These are phyloP conservation scores for Acleris holmiana DNA, from an alignment of 2,888 invertebrate genomes.

Conservation along the genomic window DNA sequence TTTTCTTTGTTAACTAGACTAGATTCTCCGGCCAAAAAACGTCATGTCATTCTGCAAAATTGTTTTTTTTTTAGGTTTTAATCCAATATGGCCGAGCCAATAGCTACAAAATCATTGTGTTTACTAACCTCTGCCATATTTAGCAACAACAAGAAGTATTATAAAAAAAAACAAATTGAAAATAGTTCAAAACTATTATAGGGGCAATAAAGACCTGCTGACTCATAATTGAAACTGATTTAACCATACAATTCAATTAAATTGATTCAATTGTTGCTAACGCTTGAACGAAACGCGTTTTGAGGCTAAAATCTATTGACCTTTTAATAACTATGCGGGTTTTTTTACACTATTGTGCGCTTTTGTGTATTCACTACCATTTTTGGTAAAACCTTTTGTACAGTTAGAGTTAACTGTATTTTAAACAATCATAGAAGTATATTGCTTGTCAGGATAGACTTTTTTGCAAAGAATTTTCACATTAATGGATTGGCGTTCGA, in stretches of 20 bases:
- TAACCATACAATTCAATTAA: conserved; percentile 13
- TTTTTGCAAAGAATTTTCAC: too few relatives aligned
- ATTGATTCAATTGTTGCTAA: conserved; percentile 1
- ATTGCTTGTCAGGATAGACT: too few relatives aligned
- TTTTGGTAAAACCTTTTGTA: conserved; percentile 2
- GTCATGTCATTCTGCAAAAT: too few relatives aligned
- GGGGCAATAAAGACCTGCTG: conserved; percentile 6
- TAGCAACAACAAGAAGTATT: neutral
- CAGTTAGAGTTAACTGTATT: neutral
- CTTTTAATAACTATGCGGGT: conserved; percentile 22
- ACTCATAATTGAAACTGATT: conserved; percentile 16
- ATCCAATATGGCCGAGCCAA: too few relatives aligned
- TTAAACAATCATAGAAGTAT: neutral
- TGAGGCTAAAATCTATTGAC: conserved; percentile 21
- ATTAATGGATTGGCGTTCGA: too few relatives aligned
- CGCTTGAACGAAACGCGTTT: conserved; percentile 9
- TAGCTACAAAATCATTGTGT: too few relatives aligned
- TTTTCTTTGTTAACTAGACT: too few relatives aligned
- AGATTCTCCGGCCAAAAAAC: too few relatives aligned
- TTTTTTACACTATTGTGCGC: neutral
- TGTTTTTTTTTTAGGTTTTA: too few relatives aligned
- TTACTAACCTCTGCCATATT: too few relatives aligned
- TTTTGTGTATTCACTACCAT: neutral
- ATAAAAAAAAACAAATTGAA: conserved; percentile 1
- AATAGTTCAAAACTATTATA: neutral